These are phyloP conservation scores for Philantomba maxwellii DNA, from an alignment of 2,113 vertebrate species.

Conservation along the genomic window DNA sequence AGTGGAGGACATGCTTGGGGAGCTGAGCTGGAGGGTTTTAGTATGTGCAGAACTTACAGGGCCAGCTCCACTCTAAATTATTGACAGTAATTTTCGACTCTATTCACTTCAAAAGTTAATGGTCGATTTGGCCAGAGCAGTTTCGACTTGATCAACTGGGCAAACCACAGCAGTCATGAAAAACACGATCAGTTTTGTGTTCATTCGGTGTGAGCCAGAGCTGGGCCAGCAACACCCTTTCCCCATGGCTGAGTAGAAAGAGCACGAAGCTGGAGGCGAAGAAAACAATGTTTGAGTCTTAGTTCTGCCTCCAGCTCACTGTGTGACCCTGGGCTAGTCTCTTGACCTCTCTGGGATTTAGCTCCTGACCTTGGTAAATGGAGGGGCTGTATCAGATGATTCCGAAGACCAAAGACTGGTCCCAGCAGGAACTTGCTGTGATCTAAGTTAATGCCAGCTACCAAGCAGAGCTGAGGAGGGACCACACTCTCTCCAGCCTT, in stretches of 20 bases:
- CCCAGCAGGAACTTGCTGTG: neutral
- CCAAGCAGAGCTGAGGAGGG: neutral
- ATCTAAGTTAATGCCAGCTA: neutral
- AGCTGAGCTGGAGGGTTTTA: neutral
- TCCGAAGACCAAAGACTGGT: neutral
- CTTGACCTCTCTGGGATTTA: neutral
- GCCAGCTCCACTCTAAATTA: neutral
- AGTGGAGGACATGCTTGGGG: neutral
- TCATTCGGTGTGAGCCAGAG: neutral
- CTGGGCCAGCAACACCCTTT: neutral
- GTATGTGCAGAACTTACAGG: neutral
- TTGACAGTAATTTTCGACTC: slow-evolving; percentile 10
- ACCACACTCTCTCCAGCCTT: neutral
- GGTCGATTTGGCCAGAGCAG: neutral
- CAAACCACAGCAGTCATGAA: slow-evolving; percentile 11
- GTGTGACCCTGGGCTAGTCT: neutral
- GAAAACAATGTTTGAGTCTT: neutral
- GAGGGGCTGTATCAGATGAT: neutral
- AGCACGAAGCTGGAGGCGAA: neutral
- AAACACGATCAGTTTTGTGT: neutral
- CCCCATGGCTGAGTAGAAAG: neutral
- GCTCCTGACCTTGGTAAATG: slow-evolving; percentile 15
- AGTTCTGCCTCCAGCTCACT: neutral
- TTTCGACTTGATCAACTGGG: slow-evolving; percentile 16
- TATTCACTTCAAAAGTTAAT: slow-evolving; percentile 11